Conservation (phyloP, 2,113 vertebrate genomes). For the Crotalus tigris region DNA sequence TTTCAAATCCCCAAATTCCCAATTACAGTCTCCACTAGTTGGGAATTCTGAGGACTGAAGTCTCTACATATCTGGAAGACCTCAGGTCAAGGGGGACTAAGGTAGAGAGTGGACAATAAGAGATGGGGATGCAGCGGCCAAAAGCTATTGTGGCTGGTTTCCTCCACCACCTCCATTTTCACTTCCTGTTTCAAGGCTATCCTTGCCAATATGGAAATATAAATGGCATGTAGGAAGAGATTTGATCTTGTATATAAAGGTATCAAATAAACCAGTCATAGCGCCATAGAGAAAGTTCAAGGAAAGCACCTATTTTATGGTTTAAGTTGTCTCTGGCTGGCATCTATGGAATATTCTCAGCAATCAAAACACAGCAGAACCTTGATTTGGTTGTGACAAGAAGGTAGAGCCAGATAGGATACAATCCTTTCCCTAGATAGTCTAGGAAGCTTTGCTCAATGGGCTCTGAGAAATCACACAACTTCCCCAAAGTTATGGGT, state of each 20-base stretch:
- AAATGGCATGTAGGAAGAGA: background rate
- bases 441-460: background rate
- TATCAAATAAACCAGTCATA: background rate
- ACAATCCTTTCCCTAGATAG: background rate
- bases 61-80: background rate
- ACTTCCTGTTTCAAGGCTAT: background rate
- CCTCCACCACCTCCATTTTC: background rate
- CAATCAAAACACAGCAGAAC: background rate
- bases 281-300: background rate
- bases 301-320: background rate
- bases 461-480: background rate
- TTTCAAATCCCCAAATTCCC: background rate
- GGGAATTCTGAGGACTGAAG: background rate
- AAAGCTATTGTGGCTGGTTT: conserved; percentile 15
- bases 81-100: background rate
- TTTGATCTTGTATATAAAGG: fast-evolving
- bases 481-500: background rate
- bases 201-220: background rate
- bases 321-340: background rate
- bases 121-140: background rate
- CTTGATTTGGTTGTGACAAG: background rate
- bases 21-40: background rate
- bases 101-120: conserved; percentile 64
- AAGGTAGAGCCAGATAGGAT: background rate
- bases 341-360: background rate